phyloP scores from a whole-genome alignment of 2,888 invertebrate species.

The Plagodis pulveraria region DNA sequence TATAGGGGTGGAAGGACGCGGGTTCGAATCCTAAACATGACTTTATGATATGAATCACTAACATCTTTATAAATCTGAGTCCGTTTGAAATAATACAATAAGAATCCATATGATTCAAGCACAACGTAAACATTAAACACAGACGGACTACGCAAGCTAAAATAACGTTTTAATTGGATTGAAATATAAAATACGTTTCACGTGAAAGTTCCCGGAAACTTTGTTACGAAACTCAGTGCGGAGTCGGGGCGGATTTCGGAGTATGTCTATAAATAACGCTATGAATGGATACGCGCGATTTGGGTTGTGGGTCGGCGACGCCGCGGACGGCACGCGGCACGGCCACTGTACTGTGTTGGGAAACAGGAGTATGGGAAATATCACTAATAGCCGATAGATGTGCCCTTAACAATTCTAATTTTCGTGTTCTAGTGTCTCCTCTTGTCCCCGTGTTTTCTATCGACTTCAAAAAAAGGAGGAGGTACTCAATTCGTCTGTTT shows the following conservation, averaged over 20 bases:
- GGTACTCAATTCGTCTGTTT: no score
- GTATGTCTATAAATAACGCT: slow-evolving; percentile 18
- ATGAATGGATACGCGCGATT: slow-evolving; percentile 17
- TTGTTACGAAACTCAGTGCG: slow-evolving; percentile 16
- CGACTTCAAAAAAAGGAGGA: no score
- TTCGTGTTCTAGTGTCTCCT: no score
- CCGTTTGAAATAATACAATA: no score
- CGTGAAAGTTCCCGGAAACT: slow-evolving; percentile 5
- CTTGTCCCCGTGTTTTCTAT: no score
- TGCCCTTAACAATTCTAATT: no score
- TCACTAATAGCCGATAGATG: no score
- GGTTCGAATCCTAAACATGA: no score
- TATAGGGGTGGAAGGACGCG: no score
- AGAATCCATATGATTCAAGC: no score
- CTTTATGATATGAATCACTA: no score
- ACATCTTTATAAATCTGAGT: no score
- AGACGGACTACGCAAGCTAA: not conserved
- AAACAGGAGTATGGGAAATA: not conserved
- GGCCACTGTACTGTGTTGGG: not conserved
- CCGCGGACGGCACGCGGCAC: not conserved
- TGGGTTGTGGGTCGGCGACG: slow-evolving; percentile 1
- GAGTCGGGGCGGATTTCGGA: slow-evolving; percentile 5
- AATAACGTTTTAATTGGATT: not conserved
- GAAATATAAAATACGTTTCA: slow-evolving; percentile 3
- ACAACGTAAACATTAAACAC: not conserved